phyloP scores from a whole-genome alignment of 2,113 vertebrate genomes.

The Synodontis membranacea region DNA sequence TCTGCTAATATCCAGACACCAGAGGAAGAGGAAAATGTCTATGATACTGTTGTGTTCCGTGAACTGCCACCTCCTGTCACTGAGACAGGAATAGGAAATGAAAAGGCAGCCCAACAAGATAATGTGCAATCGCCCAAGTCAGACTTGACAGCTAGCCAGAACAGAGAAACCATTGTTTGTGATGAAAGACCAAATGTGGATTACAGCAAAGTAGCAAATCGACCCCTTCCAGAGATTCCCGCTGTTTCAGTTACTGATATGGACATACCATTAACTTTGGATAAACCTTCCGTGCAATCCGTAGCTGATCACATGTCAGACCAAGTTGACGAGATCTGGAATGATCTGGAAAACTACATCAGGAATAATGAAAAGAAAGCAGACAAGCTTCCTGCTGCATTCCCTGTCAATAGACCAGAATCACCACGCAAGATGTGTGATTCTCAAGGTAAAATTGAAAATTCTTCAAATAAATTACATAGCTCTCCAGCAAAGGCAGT shows the following conservation, averaged over 20 bases:
- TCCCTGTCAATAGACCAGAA: slow-evolving; percentile 85
- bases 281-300: slow-evolving; percentile 71
- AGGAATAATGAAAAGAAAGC: slow-evolving; percentile 92
- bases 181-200: slow-evolving; percentile 85
- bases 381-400: slow-evolving; percentile 88
- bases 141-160: slow-evolving; percentile 73
- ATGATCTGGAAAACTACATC: slow-evolving; percentile 97
- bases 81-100: slow-evolving; percentile 24
- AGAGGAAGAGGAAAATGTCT: slow-evolving; percentile 84
- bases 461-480: slow-evolving; percentile 18
- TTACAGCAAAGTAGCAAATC: slow-evolving; percentile 73
- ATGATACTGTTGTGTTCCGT: slow-evolving; percentile 85
- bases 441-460: slow-evolving; percentile 46
- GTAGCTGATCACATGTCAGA: slow-evolving; percentile 85
- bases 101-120: slow-evolving; percentile 60
- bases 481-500: slow-evolving; percentile 28
- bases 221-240: slow-evolving; percentile 26
- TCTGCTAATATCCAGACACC: slow-evolving; percentile 77
- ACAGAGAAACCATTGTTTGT: slow-evolving; percentile 75
- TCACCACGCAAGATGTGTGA: slow-evolving; percentile 57
- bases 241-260: slow-evolving; percentile 64
- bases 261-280: slow-evolving; percentile 74
- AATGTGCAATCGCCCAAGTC: slow-evolving; percentile 74
- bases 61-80: slow-evolving; percentile 65
- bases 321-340: slow-evolving; percentile 96